Conservation (phyloP, 2,888 invertebrate genomes). For the Drosophila macrothrix region DNA sequence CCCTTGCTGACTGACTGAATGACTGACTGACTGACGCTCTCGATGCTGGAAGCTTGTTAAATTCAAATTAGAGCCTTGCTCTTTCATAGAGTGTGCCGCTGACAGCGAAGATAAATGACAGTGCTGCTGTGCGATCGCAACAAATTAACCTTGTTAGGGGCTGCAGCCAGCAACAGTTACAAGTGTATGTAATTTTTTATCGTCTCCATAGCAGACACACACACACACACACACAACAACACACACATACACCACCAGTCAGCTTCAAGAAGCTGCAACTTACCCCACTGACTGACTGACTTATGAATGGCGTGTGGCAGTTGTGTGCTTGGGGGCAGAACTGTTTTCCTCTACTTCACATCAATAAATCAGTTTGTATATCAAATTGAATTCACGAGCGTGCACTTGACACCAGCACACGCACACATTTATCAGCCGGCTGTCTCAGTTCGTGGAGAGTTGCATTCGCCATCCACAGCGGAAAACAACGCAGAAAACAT, state of each 20-base stretch:
- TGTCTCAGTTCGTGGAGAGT: neutral
- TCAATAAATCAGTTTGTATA: constrained; percentile 82
- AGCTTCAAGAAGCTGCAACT: constrained; percentile 13
- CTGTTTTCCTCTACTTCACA: constrained; percentile 37
- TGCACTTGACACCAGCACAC: constrained; percentile 78
- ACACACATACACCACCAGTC: neutral
- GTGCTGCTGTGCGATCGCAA: constrained; percentile 76
- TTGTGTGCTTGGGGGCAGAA: constrained; percentile 15
- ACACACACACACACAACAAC: neutral
- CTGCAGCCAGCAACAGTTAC: constrained; percentile 69
- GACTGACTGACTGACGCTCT: constrained; percentile 39
- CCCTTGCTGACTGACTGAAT: constrained; percentile 11
- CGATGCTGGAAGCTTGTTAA: constrained; percentile 68
- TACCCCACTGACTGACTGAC: constrained; percentile 68
- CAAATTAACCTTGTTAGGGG: constrained; percentile 85
- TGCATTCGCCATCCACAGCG: constrained; percentile 9
- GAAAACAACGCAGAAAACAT: constrained; percentile 13
- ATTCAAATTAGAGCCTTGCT: constrained; percentile 76
- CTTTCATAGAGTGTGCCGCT: constrained; percentile 65
- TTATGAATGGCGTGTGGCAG: constrained; percentile 77
- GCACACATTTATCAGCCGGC: constrained; percentile 77
- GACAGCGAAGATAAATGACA: constrained; percentile 83
- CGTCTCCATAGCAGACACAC: constrained; percentile 64
- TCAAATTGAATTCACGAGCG: constrained; percentile 83
- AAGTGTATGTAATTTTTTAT: constrained; percentile 81